phyloP scores from a whole-genome alignment of 1,140 invertebrate genomes.

The Brachionus sp. region DNA sequence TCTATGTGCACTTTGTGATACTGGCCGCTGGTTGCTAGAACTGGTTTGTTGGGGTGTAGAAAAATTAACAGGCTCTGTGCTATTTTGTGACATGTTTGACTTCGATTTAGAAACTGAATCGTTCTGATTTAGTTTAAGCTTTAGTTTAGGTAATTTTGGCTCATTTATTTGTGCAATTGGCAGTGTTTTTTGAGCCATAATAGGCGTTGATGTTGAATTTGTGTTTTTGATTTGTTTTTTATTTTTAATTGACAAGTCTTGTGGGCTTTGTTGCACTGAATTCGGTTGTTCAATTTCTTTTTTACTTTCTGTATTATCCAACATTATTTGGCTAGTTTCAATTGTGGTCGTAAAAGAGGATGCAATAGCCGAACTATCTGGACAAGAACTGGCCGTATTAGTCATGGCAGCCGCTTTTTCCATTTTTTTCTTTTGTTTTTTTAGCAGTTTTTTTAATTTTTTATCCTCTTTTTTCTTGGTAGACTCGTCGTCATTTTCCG shows the following conservation, averaged over 20 bases:
- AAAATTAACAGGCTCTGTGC: background rate
- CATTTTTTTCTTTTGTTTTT: conserved; percentile 33
- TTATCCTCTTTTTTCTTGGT: conserved; percentile 8
- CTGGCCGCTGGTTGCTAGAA: background rate
- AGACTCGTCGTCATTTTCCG: background rate
- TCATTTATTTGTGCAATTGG: background rate
- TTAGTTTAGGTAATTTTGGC: conserved; percentile 4
- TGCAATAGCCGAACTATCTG: background rate
- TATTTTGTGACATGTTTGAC: background rate
- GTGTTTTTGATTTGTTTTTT: background rate
- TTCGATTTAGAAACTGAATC: background rate
- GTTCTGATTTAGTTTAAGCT: background rate
- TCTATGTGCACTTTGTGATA: background rate
- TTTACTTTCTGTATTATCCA: background rate
- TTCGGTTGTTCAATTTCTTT: background rate
- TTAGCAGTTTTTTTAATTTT: conserved; percentile 8
- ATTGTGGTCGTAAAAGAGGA: background rate
- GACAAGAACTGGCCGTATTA: background rate
- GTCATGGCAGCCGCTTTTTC: background rate
- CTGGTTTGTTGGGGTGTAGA: background rate
- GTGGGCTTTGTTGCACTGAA: background rate
- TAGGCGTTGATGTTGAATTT: background rate
- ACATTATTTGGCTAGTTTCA: background rate
- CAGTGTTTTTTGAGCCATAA: background rate
- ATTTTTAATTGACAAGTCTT: background rate